Base-by-base conservation (phyloP, 2,888 invertebrate species). In the Cistogaster globosa region DNA sequence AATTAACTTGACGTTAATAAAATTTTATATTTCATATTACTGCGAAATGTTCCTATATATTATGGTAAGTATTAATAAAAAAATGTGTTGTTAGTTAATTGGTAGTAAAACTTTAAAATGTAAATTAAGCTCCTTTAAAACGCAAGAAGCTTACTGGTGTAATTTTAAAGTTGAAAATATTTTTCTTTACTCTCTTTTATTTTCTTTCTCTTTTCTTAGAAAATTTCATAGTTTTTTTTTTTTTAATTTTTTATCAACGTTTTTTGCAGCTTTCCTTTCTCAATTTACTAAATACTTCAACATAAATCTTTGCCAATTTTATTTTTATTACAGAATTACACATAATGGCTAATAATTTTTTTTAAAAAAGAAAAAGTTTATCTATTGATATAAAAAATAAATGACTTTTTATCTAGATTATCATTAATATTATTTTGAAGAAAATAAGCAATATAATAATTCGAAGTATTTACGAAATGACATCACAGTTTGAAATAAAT, bases 401-500 rank as follows among this genome's bases (percentile, higher is more conserved):
- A 71, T 71, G 71, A 77, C 51, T 65, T 67, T 42, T 77, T 82
- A 82, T 82, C 82, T 58, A n/a, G 76, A 71, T 77, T 77, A 65
- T 22, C 69, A 82, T 82, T 77, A 82, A 67, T 80, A 79, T 58
- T 45, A 42, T 3, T 22, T 63, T 32, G 16, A 36, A 57, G 53
- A 9, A 55, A 58, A 65, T 58, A 57, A 77, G 45, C 20, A 26
- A 80, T 26, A 51, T 38, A 80, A 80, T 80, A 67, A 74, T 48
- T 79, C 51, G 58, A 65, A 72, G 48, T 53, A 65, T 65, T 65
- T 74, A 32, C 53, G 58, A 65, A 72, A 71, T 77, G 82, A 76
- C 65, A 82, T 71, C 69, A 71, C 57, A 82, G 78, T 76, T 60
- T 77, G 32, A 82, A 85, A 85, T 82, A 75, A 82, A 82, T 85